Evolutionary conservation across 92 coral and sea anemone species (phyloP), one percentile per base, ranked within the genome.

Genomic region (Epizoanthus scotinus): DNA sequence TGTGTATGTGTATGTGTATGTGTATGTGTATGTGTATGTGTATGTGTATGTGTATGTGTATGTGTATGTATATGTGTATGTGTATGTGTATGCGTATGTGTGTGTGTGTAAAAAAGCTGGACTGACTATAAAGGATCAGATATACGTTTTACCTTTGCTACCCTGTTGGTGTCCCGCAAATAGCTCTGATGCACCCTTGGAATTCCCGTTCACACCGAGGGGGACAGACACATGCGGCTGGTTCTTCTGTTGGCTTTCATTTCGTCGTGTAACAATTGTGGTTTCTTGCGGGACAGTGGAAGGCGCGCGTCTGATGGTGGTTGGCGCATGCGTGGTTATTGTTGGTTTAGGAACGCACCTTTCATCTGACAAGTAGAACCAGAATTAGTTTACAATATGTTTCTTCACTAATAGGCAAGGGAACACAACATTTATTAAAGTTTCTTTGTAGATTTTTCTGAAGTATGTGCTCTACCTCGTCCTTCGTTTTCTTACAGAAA

Each of bases 311-410:
- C 14, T 44, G 52, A 44, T 15, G 52, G 78, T 49, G 22, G 63
- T 52, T 6, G 27, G 2, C 56, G 63, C 38, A 3, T 29, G 29
- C 12, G 63, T 22, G 14, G 63, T 57, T 54, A 25, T 53, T 72
- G 63, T 19, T 25, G 78, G 78, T 4, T n/a, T 55, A 47, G 63
- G 63, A 53, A 44, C 3, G 12, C 78, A 72, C 14, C 17, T 72
- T 27, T 72, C 78, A 28, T 72, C 78, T 72, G 63, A 72, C 25
- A 72, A 22, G 28, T 25, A 22, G 19, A 22, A 18, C 25, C 25
- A 52, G 18, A 3, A 22, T 40, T 47, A 28, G 22, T 6, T 22
- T 69, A 20, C 29, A 7, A 40, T 12, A 69, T 22, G 26, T n/a
- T 21, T 60, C 2, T 60, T 21, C 27, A 21, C 4, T n/a, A 34